Base-by-base conservation (phyloP, 1,140 invertebrate genomes). In the Rhizoglyphus robini region DNA sequence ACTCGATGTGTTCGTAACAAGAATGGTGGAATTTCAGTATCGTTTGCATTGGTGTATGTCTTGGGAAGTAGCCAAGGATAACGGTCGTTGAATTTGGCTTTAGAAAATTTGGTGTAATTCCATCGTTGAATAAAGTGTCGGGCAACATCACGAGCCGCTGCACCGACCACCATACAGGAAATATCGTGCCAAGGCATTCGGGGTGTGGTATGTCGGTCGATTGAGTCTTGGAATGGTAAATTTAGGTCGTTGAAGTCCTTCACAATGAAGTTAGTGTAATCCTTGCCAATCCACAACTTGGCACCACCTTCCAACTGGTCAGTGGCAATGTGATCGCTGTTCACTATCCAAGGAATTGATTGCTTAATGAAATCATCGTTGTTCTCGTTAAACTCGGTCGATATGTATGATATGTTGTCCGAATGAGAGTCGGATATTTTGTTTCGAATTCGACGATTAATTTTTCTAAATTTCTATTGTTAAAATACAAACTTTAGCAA, bases 101-200 rank as follows among this genome's bases (percentile, higher is more conserved):
- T 87, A 70, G 84, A 81, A 66, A 80, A 74, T 79, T 98, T 98
- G 29, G 87, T 87, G 63, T 89, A 88, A 77, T 99, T 99, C 95
- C 95, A 99, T 41, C 95, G 79, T 73, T 96, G 89, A 73, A 99
- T 95, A 74, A 98, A 99, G 79, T 99, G 95, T 57, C 95, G 77
- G 0, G 94, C 88, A 3, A 94, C 85, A 78, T 99, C 95, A 65
- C 89, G 78, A 0, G 93, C 94, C 1, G 87, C 83, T 4, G 84
- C 81, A 1, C 90, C 90, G 72, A 87, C 83, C 0, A 96, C 85
- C 71, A 89, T 82, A 4, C 86, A 79, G n/a, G 87, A 90, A 59
- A 97, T 83, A 77, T 98, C 94, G 73, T 98, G 94, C 95, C 95
- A 98, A 2, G 95, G 95, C 93, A 97, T 97, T 70, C 95, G 80